phyloP scores from a whole-genome alignment of 2,888 invertebrate genomes.

The Tenthredo amoena region DNA sequence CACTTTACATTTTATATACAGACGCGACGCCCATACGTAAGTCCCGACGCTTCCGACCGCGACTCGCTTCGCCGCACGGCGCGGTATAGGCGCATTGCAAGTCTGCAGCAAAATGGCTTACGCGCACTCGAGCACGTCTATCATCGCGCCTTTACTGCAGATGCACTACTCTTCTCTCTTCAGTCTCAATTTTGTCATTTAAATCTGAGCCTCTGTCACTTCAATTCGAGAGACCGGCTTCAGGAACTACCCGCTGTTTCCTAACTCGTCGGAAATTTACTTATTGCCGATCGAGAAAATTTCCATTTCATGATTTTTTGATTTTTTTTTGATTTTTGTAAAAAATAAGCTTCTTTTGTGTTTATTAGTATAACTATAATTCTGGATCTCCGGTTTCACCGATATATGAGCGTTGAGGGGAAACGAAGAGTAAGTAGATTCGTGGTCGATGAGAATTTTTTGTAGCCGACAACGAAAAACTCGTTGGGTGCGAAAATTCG shows the following conservation, averaged over 20 bases:
- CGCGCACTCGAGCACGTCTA: conserved; percentile 45
- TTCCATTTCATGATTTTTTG: too few species aligned
- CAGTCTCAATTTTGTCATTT: conserved; percentile 5
- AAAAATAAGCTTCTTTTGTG: too few species aligned
- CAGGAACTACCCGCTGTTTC: too few species aligned
- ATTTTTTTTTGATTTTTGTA: too few species aligned
- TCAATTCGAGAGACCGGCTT: not conserved
- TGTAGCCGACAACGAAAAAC: too few species aligned
- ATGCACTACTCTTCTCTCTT: not conserved
- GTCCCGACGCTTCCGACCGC: not conserved
- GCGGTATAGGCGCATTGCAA: not conserved
- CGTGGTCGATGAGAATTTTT: too few species aligned
- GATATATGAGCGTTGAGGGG: too few species aligned
- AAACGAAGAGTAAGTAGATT: too few species aligned
- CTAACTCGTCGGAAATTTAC: not conserved
- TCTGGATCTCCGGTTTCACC: too few species aligned
- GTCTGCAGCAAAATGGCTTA: conserved; percentile 37
- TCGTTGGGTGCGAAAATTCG: too few species aligned
- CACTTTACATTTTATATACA: conserved; percentile 2
- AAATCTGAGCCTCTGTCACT: not conserved
- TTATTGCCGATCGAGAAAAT: not conserved
- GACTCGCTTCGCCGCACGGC: conserved; percentile 6
- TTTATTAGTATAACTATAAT: too few species aligned
- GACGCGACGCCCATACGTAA: conserved; percentile 31
- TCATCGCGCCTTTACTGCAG: not conserved